Base-by-base conservation (phyloP, 2,888 invertebrate species). In the Dioctria rufipes region DNA sequence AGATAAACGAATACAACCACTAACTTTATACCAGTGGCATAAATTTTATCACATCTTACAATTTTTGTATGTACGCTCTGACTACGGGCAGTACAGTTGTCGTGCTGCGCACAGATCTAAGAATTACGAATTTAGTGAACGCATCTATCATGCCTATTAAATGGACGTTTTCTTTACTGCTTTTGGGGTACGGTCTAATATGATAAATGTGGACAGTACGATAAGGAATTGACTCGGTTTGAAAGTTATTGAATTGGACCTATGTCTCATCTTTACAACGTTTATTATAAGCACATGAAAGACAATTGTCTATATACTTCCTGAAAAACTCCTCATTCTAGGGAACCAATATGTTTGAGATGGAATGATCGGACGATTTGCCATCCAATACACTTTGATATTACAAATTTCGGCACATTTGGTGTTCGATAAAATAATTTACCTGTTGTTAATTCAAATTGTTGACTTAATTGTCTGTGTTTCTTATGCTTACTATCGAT, bases 101-200 rank as follows among this genome's bases (percentile, higher is more conserved):
- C 2, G 82, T 82, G 13, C 39, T 83, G 3, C 73, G 78, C 4
- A 84, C 83, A 2, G 84, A 46, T 67, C 82, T 83, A 2, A 83
- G 61, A 3, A 84, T 66, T 3, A 83, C 39, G 78, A 75, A 84
- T 69, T 84, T 84, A 0, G 81, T 80, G 54, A 83, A 84, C 0
- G 80, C 65, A 13, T 84, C 83, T 6, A 81, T 60, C 3, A 83
- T 79, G 3, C 79, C 83, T n/a, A 81, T 75, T 46, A 83, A 69
- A 37, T 83, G 75, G 9, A 80, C 80, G 25, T 80, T 83, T 6
- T 79, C 42, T 69, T 84, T 84, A 6, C 58, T 5, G 13, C 81
- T 83, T 39, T 66, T 69, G 6, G 78, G 54, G 49, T 82, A 83
- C 2, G 81, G 82, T 1, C 83, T 82, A 39, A 84, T n/a, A 42